These are phyloP conservation scores for Chymomyza amoena DNA, from an alignment of 2,888 invertebrate genomes.

Conservation along the genomic window DNA sequence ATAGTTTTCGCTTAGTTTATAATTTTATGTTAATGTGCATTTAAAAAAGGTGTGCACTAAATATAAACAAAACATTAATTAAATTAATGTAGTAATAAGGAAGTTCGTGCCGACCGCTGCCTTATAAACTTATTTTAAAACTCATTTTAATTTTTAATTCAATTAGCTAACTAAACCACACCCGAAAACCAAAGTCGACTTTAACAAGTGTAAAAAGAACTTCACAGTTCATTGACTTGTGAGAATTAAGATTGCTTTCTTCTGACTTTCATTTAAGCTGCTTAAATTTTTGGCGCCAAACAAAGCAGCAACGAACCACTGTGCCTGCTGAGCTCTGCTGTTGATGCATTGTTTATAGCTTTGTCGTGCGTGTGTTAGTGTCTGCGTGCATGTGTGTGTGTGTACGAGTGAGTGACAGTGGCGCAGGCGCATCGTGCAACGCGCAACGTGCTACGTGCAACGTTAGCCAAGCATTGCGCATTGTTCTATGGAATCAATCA, in stretches of 20 bases:
- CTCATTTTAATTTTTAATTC: too few species aligned
- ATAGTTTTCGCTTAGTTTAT: too few species aligned
- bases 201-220: not conserved
- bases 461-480: constrained; percentile 43
- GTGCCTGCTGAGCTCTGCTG: constrained; percentile 31
- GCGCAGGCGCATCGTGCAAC: constrained; percentile 27
- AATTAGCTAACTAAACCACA: too few species aligned
- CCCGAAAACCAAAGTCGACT: not conserved
- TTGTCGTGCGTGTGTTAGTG: constrained; percentile 6
- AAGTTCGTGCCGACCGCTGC: too few species aligned
- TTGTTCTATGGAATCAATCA: constrained; percentile 73
- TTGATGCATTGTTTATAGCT: constrained; percentile 24
- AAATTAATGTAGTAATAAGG: too few species aligned
- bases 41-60: too few species aligned
- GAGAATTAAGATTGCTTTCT: not conserved
- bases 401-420: constrained; percentile 21
- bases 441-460: too few species aligned
- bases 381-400: too few species aligned
- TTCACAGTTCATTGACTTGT: not conserved
- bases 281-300: not conserved
- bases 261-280: not conserved
- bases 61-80: too few species aligned
- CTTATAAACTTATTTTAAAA: too few species aligned
- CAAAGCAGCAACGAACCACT: constrained; percentile 33
- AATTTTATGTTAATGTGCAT: too few species aligned